phyloP scores from a whole-genome alignment of 2,113 vertebrate species.

The Oryzias woworae region DNA sequence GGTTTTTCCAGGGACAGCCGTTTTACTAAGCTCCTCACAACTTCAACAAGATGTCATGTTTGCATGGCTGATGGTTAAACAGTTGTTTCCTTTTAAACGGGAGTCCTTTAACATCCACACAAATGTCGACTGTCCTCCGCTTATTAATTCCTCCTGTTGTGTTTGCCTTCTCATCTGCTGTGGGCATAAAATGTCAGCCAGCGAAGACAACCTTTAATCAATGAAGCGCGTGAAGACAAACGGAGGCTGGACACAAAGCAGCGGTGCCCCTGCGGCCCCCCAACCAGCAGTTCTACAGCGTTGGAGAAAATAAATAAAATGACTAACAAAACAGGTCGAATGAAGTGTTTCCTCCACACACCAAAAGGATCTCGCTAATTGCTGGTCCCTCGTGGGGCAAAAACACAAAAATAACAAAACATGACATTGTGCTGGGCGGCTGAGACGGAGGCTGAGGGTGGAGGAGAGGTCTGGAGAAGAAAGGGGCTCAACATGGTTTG shows the following conservation, averaged over 20 bases:
- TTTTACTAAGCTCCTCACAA: background rate
- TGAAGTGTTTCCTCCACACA: constrained; percentile 71
- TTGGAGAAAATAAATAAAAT: constrained; percentile 75
- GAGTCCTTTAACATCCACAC: constrained; percentile 2
- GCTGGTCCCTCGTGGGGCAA: constrained; percentile 47
- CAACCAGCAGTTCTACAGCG: constrained; percentile 68
- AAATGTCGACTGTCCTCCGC: background rate
- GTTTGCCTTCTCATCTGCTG: background rate
- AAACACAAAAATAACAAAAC: constrained; percentile 62
- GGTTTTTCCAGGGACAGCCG: background rate
- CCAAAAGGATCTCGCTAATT: constrained; percentile 68
- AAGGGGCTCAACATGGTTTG: constrained; percentile 40
- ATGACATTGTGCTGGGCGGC: constrained; percentile 47
- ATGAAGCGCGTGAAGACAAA: constrained; percentile 20
- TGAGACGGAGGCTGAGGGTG: constrained; percentile 8
- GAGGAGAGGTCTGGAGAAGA: constrained; percentile 18
- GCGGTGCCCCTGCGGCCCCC: constrained; percentile 45
- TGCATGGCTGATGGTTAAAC: background rate
- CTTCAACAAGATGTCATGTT: background rate
- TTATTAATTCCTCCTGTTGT: background rate
- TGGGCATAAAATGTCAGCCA: constrained; percentile 17
- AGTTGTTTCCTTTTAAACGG: background rate
- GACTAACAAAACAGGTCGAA: constrained; percentile 76
- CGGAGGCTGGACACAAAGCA: constrained; percentile 34
- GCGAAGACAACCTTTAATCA: constrained; percentile 62